Conservation (phyloP, 1,140 invertebrate genomes). For the Anastatus disparis region DNA sequence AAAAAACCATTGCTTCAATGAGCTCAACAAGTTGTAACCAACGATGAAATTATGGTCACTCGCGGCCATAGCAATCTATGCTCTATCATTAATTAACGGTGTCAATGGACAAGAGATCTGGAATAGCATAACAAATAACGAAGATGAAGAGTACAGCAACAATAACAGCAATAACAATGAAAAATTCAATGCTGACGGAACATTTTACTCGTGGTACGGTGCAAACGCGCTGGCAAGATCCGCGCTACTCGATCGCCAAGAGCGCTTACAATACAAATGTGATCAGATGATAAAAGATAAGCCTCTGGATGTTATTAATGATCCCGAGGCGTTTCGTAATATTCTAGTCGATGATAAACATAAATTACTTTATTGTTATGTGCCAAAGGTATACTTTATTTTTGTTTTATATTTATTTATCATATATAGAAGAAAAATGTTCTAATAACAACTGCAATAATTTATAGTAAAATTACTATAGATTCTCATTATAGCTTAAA, state of each 20-base stretch:
- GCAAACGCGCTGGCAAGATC: constrained; percentile 60
- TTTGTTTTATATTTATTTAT: constrained; percentile 16
- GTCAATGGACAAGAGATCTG: constrained; percentile 22
- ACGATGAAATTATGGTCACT: constrained; percentile 36
- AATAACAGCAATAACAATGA: constrained; percentile 30
- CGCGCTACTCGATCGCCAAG: constrained; percentile 70
- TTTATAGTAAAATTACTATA: no score
- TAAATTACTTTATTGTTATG: constrained; percentile 89
- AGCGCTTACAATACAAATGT: constrained; percentile 75
- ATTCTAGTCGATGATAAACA: constrained; percentile 84
- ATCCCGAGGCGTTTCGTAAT: constrained; percentile 74
- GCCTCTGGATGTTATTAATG: constrained; percentile 46
- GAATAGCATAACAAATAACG: constrained; percentile 25
- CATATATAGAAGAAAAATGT: no score
- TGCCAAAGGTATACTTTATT: constrained; percentile 80
- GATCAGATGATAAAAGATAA: constrained; percentile 62
- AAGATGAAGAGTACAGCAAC: constrained; percentile 8
- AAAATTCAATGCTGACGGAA: constrained; percentile 23
- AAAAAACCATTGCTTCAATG: constrained; percentile 22
- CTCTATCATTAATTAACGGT: background rate
- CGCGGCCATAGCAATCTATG: background rate
- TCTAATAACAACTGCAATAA: no score
- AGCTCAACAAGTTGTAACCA: background rate
- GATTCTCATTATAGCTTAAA: no score
- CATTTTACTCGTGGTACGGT: constrained; percentile 53